Conservation (phyloP, 2,113 vertebrate species). For the Cygnus buccinator region DNA sequence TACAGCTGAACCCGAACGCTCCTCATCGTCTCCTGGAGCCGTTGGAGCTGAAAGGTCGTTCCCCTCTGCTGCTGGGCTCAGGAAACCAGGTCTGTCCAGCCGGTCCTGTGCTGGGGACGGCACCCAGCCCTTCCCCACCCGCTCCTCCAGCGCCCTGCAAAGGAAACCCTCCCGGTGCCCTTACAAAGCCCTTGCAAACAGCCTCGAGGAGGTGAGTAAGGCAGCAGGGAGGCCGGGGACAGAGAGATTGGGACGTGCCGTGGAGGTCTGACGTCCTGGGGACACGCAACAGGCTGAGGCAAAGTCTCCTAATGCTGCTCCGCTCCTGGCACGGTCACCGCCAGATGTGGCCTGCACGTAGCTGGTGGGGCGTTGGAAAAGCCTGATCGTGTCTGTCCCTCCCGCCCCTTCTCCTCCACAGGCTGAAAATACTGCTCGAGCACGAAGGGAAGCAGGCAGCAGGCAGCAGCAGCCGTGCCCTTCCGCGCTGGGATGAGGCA, state of each 20-base stretch:
- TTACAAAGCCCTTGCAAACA: background rate
- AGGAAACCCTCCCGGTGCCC: fast-evolving
- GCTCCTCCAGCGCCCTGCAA: fast-evolving
- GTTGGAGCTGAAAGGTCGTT: fast-evolving
- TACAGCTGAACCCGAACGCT: background rate
- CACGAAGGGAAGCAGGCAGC: background rate
- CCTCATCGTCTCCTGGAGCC: background rate
- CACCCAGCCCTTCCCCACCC: background rate
- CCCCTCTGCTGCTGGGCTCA: background rate
- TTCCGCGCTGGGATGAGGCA: background rate
- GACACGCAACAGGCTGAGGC: background rate
- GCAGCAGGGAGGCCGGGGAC: background rate
- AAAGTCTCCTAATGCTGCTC: background rate
- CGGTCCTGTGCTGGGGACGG: background rate
- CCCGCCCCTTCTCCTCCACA: background rate
- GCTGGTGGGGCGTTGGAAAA: background rate
- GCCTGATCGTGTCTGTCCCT: background rate
- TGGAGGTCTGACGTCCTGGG: background rate
- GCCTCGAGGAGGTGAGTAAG: background rate
- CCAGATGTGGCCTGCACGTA: fast-evolving
- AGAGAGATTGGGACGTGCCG: background rate
- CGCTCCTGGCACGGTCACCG: background rate
- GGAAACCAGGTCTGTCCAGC: background rate
- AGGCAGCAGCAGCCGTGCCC: background rate
- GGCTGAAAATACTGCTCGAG: background rate